Base-by-base conservation (phyloP, 2,113 vertebrate genomes). In the Terrapene triunguis region DNA sequence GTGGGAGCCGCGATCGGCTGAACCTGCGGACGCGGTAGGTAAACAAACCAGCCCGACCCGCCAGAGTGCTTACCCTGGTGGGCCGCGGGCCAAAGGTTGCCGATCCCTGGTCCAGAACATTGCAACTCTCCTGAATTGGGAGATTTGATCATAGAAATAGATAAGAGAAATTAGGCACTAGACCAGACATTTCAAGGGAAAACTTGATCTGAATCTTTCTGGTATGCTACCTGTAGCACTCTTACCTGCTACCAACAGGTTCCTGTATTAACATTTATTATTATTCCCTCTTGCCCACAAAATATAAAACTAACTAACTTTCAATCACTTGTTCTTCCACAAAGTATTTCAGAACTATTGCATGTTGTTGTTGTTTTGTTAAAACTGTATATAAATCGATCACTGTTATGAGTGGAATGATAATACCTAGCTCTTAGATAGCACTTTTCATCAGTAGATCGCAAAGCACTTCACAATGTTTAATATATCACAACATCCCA, bases 81-180 rank as follows among this genome's bases (percentile, higher is more conserved):
- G 50, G 50, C 50, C 50, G 4, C 13, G 4, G 2, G 50, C 50
- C 50, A 50, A 50, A 50, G 48, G 48, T 50, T 50, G 12, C 48
- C 48, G 4, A 50, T 50, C 48, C 48, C 48, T 50, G 48, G 48
- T 82, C 27, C 59, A 57, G 48, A 83, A 38, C 48, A 76, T 35
- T 87, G 42, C 53, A 86, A 62, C 29, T 96, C 90, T 94, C 25
- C 78, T 89, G 62, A 92, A 84, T 29, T 65, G 55, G n/a, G 29
- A 82, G 84, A 53, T 4, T 13, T 82, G 48, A 17, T 78, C 82
- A 17, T n/a, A 82, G 51, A 82, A 93, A 85, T 69, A 27, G 27
- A 21, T 38, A 55, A 44, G 2, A 10, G 29, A 57, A 9, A 4
- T 0, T 48, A 82, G 38, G 32, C 69, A 53, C 89, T 91, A 5